phyloP scores from a whole-genome alignment of 1,140 invertebrate species.

The Cotesia glomerata region DNA sequence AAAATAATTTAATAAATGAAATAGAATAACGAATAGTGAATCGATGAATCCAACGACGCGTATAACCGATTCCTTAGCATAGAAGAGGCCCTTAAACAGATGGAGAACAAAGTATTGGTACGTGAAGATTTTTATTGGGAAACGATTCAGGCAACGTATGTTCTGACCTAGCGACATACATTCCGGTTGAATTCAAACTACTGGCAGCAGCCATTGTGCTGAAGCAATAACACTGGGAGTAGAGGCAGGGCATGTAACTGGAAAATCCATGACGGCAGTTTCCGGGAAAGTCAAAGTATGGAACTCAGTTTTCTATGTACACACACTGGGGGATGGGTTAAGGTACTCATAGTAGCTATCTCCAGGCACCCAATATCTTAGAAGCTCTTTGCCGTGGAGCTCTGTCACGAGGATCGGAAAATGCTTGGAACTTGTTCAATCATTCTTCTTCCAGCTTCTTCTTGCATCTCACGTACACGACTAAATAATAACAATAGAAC shows the following conservation, averaged over 20 bases:
- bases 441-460: background rate
- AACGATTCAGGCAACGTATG: constrained; percentile 15
- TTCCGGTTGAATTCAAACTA: constrained; percentile 13
- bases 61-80: background rate
- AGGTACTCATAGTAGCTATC: background rate
- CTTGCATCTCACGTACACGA: constrained; percentile 5
- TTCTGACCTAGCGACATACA: constrained; percentile 27
- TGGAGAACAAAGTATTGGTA: constrained; percentile 11
- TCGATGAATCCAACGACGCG: background rate
- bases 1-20: background rate
- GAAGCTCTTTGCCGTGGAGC: constrained; percentile 5
- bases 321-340: too few relatives aligned
- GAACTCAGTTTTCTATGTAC: background rate
- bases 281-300: background rate
- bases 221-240: background rate
- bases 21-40: background rate
- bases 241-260: constrained; percentile 7
- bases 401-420: constrained; percentile 20
- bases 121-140: constrained; percentile 21
- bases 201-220: background rate
- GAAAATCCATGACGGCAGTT: constrained; percentile 17
- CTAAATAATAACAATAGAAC: constrained; percentile 8
- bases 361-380: constrained; percentile 19
- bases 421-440: constrained; percentile 13
- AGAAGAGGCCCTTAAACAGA: constrained; percentile 5